Evolutionary conservation across 2,113 vertebrate genomes (phyloP), one percentile per base, ranked within the genome.

Genomic region (Galeopterus variegatus): DNA sequence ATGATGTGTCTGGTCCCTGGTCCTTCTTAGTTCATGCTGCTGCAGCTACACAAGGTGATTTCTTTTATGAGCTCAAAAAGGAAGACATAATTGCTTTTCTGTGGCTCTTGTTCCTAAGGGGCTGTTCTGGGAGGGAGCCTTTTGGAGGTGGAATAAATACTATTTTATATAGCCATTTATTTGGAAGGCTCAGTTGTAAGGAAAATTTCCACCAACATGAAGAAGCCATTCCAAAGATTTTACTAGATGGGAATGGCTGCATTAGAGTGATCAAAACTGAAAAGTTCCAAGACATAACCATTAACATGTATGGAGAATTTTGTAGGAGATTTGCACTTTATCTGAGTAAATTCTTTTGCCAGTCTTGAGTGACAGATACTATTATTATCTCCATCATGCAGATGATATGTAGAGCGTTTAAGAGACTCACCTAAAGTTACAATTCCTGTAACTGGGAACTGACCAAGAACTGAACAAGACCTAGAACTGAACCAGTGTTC

Each of bases 61-160:
- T 19, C 26, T 95, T n/a, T 77, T 79, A 7, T 64, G 75, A 58
- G 36, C 45, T 0, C 1, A 93, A 19, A 85, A 90, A 64, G 73
- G 88, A 87, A 24, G 6, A 92, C 77, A 70, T 95, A 75, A 28
- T 94, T 72, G 83, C 82, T 76, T 96, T 45, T 86, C 79, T 92
- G 83, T 64, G 64, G 13, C 75, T 93, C 56, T 88, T 76, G 62
- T 93, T 81, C 54, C 10, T 0, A 0, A 0, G 0, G 62, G 2
- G 31, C 81, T 76, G 28, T 62, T 96, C 97, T 33, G 65, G 17
- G 45, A 81, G n/a, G 28, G 12, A 52, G 77, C 23, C 36, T 36
- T 87, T 5, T 0, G 11, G 14, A 87, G n/a, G 24, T 88, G 33
- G 70, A 79, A 79, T 67, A 90, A 56, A 90, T 69, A 70, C 7